Evolutionary conservation across 2,797 vertebrate genomes (phyloP).

Genomic region (Amblyraja radiata): DNA sequence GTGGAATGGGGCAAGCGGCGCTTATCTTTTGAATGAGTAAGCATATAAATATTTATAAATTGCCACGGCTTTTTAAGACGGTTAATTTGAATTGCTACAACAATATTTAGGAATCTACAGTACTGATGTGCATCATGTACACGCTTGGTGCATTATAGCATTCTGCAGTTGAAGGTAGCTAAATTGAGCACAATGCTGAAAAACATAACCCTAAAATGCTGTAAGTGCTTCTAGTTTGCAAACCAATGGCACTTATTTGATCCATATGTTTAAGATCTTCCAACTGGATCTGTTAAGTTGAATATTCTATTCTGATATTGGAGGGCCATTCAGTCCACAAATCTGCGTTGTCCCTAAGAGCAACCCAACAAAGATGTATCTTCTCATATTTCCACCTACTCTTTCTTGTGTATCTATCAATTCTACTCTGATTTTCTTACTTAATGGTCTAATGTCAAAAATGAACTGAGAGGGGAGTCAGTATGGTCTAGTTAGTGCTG

Average conservation of each 20-base stretch:
- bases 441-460: too few relatives aligned
- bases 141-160: not conserved
- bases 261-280: not conserved
- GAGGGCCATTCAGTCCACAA: too few relatives aligned
- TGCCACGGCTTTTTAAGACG: not conserved
- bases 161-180: not conserved
- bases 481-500: too few relatives aligned
- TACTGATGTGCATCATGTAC: not conserved
- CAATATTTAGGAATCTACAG: not conserved
- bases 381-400: too few relatives aligned
- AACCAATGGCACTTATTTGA: not conserved
- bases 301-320: too few relatives aligned
- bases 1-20: not conserved
- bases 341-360: too few relatives aligned
- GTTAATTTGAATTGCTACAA: not conserved
- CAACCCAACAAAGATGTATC: too few relatives aligned
- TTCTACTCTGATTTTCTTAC: too few relatives aligned
- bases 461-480: too few relatives aligned
- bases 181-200: not conserved
- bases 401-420: too few relatives aligned
- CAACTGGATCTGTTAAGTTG: not conserved
- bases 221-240: not conserved
- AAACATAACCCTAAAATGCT: not conserved
- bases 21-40: not conserved
- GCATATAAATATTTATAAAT: not conserved